Percentiles rank a stretch among this genome's conserved stretches.
Conservation (phyloP, 2,113 vertebrate genomes). For the Gymnocephalus cernua region DNA sequence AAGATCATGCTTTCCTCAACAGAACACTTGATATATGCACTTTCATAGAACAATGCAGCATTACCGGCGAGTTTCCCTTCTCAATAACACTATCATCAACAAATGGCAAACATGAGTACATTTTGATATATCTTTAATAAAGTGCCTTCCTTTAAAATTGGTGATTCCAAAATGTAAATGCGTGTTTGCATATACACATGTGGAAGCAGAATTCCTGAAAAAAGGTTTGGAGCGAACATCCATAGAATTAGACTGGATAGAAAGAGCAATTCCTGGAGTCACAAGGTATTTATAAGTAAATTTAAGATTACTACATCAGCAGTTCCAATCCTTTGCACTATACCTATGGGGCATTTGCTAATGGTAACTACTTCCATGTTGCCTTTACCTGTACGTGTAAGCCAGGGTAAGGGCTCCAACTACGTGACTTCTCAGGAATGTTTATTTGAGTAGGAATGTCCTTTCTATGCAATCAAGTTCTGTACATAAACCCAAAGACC, state of each 20-base stretch:
- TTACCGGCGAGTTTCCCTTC: slow-evolving; percentile 72
- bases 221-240: slow-evolving; percentile 66
- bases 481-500: slow-evolving; percentile 52
- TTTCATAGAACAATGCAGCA: slow-evolving; percentile 72
- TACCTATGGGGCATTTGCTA: slow-evolving; percentile 7
- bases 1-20: slow-evolving; percentile 77
- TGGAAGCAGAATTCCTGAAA: slow-evolving; percentile 78
- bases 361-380: background rate
- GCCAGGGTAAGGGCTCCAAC: background rate
- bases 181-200: slow-evolving; percentile 53
- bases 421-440: background rate
- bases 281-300: background rate
- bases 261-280: slow-evolving; percentile 35
- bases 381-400: background rate
- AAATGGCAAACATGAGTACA: slow-evolving; percentile 64
- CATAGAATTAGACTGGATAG: slow-evolving; percentile 53
- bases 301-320: background rate
- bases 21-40: slow-evolving; percentile 67
- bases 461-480: slow-evolving; percentile 64
- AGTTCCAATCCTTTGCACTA: background rate
- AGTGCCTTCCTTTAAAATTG: slow-evolving; percentile 82
- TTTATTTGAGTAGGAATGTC: slow-evolving; percentile 28
- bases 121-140: slow-evolving; percentile 78
- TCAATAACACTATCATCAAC: slow-evolving; percentile 65
- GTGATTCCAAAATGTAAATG: slow-evolving; percentile 68